Evolutionary conservation across 2,888 invertebrate genomes (phyloP).

Genomic region (Phrixothrix hirtus): DNA sequence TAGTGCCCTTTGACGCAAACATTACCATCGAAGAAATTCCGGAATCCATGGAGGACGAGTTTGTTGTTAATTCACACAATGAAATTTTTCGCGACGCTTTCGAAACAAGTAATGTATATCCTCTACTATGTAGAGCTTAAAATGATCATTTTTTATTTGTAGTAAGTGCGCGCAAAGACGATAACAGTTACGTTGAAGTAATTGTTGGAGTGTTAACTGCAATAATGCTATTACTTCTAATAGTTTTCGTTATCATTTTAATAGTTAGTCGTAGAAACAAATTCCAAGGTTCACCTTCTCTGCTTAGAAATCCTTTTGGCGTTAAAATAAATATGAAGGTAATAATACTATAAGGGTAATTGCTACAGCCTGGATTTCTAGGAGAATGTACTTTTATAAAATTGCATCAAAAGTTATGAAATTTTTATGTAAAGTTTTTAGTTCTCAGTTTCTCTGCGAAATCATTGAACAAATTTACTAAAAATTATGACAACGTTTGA

Average conservation of each 20-base stretch:
- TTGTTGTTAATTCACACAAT: conserved; percentile 59
- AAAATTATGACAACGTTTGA: no score
- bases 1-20: conserved; percentile 56
- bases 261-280: conserved; percentile 64
- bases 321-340: conserved; percentile 72
- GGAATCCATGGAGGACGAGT: conserved; percentile 58
- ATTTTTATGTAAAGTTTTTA: no score
- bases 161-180: conserved; percentile 63
- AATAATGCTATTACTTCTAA: conserved; percentile 65
- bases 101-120: conserved; percentile 60
- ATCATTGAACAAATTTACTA: no score
- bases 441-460: no score
- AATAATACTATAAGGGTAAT: no score
- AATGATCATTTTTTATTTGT: conserved; percentile 31
- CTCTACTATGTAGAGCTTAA: conserved; percentile 2
- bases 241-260: conserved; percentile 66
- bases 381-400: no score
- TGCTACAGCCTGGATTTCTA: no score
- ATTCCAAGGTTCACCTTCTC: conserved; percentile 64
- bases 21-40: conserved; percentile 59
- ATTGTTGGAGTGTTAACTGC: conserved; percentile 68
- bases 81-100: conserved; percentile 59
- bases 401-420: no score
- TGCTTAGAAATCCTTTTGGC: conserved; percentile 64
- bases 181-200: conserved; percentile 64